Conservation (phyloP, 2,888 invertebrate genomes). For the Aproaerema taeniolella region DNA sequence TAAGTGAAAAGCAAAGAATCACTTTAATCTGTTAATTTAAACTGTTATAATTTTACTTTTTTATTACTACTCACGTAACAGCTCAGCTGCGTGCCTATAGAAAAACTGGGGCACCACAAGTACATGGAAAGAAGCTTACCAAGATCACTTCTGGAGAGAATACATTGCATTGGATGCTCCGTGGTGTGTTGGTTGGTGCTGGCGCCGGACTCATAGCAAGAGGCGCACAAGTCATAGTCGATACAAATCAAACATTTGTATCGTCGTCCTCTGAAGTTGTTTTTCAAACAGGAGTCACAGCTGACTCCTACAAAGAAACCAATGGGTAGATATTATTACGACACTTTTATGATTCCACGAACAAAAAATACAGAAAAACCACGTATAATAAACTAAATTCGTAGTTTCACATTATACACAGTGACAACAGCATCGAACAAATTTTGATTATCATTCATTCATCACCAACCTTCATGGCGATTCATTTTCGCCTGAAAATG, state of each 20-base stretch:
- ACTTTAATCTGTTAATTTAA: no score
- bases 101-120: conserved; percentile 15
- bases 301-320: conserved; percentile 90
- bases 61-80: no score
- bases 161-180: conserved; percentile 99
- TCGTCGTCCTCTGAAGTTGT: conserved; percentile 97
- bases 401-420: conserved; percentile 50
- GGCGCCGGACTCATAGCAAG: conserved; percentile 95
- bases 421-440: conserved; percentile 73
- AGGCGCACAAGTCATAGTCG: conserved; percentile 98
- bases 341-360: no score
- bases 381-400: neutral
- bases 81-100: no score
- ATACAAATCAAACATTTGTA: conserved; percentile 99
- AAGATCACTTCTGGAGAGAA: conserved; percentile 97
- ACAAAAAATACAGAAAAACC: neutral
- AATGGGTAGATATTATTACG: no score
- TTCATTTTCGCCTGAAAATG: conserved; percentile 85
- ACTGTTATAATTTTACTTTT: no score
- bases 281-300: conserved; percentile 99
- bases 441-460: conserved; percentile 70
- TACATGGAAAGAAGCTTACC: conserved; percentile 73
- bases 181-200: conserved; percentile 94
- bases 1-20: no score
- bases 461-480: conserved; percentile 94